Evolutionary conservation across 2,113 vertebrate species (phyloP).

Genomic region (Girardinichthys multiradiatus): DNA sequence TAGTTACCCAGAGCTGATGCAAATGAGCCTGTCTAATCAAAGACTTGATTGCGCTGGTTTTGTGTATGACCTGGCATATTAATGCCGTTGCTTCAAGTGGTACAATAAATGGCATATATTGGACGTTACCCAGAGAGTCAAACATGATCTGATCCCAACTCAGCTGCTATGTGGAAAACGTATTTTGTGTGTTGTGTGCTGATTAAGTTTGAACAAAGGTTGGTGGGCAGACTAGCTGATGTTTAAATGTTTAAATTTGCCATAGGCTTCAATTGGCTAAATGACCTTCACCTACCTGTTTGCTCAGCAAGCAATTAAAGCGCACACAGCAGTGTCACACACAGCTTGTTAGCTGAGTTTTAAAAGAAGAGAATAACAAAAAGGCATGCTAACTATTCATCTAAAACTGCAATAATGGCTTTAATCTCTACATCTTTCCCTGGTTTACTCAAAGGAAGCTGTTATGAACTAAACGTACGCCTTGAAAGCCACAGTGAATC

Average conservation of each 20-base stretch:
- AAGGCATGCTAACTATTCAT: slow-evolving; percentile 25
- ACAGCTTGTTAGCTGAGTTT: not conserved
- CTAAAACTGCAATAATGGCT: not conserved
- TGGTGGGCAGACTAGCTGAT: slow-evolving; percentile 6
- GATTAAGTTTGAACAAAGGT: slow-evolving; percentile 51
- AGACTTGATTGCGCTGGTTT: slow-evolving; percentile 51
- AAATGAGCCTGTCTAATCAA: slow-evolving; percentile 64
- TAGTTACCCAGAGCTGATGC: slow-evolving; percentile 60
- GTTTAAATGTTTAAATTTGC: slow-evolving; percentile 60
- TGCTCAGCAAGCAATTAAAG: slow-evolving; percentile 20
- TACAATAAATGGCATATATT: slow-evolving; percentile 16
- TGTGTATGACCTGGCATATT: slow-evolving; percentile 55
- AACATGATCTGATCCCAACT: slow-evolving; percentile 42
- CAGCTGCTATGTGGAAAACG: not conserved
- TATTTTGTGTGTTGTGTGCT: slow-evolving; percentile 28
- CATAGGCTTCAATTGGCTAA: slow-evolving; percentile 33
- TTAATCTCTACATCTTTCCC: not conserved
- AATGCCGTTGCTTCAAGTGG: slow-evolving; percentile 50
- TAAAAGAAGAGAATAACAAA: slow-evolving; percentile 9
- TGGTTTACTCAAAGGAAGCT: slow-evolving; percentile 14
- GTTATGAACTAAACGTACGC: not conserved
- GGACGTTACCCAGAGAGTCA: slow-evolving; percentile 22
- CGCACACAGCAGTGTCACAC: not conserved
- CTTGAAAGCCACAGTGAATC: not conserved
- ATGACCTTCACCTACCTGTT: slow-evolving; percentile 63